phyloP scores from a whole-genome alignment of 2,113 vertebrate genomes.

The Albula goreensis region DNA sequence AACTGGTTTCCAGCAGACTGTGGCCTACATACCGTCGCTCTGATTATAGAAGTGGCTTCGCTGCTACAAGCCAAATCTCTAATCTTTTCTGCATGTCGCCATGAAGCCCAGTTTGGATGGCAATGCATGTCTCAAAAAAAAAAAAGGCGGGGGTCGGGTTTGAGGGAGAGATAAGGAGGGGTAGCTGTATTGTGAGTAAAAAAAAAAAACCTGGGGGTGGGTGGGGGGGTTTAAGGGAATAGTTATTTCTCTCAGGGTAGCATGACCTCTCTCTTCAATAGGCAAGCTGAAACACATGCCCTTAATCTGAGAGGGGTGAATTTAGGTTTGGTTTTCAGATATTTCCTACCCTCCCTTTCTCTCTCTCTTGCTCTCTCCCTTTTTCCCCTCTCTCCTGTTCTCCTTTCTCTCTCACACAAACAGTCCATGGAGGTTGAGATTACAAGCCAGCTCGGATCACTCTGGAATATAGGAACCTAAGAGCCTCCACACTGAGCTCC shows the following conservation, averaged over 20 bases:
- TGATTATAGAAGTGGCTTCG: conserved; percentile 63
- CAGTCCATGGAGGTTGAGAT: conserved; percentile 38
- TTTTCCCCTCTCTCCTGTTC: too few species aligned
- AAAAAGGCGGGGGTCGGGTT: conserved; percentile 55
- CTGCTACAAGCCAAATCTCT: conserved; percentile 68
- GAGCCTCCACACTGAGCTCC: conserved; percentile 56
- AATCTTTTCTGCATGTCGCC: conserved; percentile 64
- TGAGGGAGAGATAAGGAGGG: conserved; percentile 33
- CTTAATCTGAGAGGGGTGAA: conserved; percentile 66
- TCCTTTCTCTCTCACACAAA: background rate
- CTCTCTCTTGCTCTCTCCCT: too few species aligned
- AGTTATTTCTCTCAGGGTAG: conserved; percentile 74
- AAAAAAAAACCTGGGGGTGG: background rate
- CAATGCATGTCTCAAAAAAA: conserved; percentile 15
- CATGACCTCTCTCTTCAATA: conserved; percentile 76
- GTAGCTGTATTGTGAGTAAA: conserved; percentile 36
- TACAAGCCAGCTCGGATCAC: conserved; percentile 48
- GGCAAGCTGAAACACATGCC: conserved; percentile 65
- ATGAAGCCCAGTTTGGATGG: conserved; percentile 61
- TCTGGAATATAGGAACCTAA: conserved; percentile 50
- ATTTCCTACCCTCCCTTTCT: conserved; percentile 8
- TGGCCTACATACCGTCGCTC: conserved; percentile 68
- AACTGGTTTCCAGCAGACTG: conserved; percentile 60
- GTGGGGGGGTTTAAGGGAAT: conserved; percentile 53
- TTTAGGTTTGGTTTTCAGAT: conserved; percentile 48